Base-by-base conservation (phyloP, 1,140 invertebrate genomes). In the Dendroctonus valens region DNA sequence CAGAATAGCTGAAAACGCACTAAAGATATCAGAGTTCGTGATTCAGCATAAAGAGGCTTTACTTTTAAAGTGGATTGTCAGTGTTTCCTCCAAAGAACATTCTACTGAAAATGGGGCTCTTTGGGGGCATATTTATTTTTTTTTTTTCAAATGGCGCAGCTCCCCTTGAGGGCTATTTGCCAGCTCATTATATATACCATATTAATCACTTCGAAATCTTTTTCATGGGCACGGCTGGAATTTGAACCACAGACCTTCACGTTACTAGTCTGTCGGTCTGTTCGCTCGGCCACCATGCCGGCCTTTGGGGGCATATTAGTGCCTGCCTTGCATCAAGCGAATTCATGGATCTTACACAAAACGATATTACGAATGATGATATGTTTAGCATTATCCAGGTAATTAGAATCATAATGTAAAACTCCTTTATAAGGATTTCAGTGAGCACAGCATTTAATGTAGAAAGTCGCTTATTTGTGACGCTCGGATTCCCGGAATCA, bases 1-100 rank as follows among this genome's bases (percentile, higher is more conserved):
- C 15, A 73, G 71, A 69, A 62, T 76, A 39, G 75, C 75, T 2
- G 67, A 73, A 53, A 69, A 69, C 66, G 73, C 70, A 0, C 74
- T 74, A 54, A 73, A 69, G 14, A 70, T 58, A 11, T 4, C 49
- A 41, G 55, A 71, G 57, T 63, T 75, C 40, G 63, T 62, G 2
- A 41, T 72, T 8, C 59, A 67, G 40, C 48, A 69, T 51, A 71
- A 72, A 41, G 72, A 74, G 62, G 41, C 67, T 12, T 14, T 71
- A 11, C 49, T 76, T 37, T 60, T 75, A 49, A 69, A 71, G 51
- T 76, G 75, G 75, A 37, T 72, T 7, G 49, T 59, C 37, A 53
- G 69, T 7, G 52, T 38, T 41, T 41, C 58, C 37, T 12, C 6
- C 40, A 52, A 41, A 41, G 12, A 12, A 14, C 8, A 15, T 14